Evolutionary conservation across 2,888 invertebrate species (phyloP), one percentile per base, ranked within the genome.

Genomic region (Ennomos erosarius): DNA sequence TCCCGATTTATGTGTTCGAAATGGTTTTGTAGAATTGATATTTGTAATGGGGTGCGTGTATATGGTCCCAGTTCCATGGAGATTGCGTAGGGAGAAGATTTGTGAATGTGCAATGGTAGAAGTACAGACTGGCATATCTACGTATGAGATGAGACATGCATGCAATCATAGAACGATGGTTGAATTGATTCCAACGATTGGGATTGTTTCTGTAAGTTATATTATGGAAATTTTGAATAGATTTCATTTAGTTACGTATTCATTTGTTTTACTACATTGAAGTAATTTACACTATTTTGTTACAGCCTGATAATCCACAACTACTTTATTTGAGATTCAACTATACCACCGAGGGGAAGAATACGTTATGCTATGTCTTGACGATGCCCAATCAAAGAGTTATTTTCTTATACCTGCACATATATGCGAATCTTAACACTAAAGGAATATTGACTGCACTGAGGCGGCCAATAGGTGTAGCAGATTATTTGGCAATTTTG

Each of bases 81-180:
- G 67, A 54, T 63, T 92, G 45, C 76, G 87, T 1, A 80, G 92
- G 45, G 84, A 87, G 59, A 90, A 92, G 69, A 85, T 92, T 56
- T 92, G 92, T 66, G 85, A 88, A 33, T 92, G 92, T 60, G 80
- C 81, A 45, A 90, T 91, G 90, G 65, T 87, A 0, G 87, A 91
- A 67, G 80, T 88, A 0, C 73, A 86, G 75, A 67, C 75, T 8
- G 92, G 90, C 8, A 88, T 89, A 55, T 91, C 91, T 0, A 80
- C 76, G 34, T 92, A 82, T 57, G 86, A 83, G 59, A 87, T 85
- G 90, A 82, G 78, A 48, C 92, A 92, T 49, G 81, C 79, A 0
- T 92, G 92, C 65, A 55, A 67, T 1, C 92, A 92, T 62, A 82
- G 92, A 62, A 38, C 70, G 6, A 69, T 89, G 59, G 76, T 90